Base-by-base conservation (phyloP, 2,888 invertebrate species). In the Antheraea assamensis region DNA sequence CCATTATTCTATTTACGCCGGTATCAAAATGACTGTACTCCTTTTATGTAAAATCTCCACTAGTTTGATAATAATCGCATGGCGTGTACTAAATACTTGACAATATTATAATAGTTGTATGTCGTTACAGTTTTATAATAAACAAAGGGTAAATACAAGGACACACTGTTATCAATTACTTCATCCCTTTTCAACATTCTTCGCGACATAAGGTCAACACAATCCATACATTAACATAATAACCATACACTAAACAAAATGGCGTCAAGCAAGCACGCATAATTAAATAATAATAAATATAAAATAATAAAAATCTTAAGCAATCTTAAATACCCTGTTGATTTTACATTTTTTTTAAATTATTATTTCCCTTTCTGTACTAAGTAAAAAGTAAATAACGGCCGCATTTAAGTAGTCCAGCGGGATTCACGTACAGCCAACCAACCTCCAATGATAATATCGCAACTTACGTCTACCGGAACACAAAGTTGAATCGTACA, bases 321-420 rank as follows among this genome's bases (percentile, higher is more conserved):
- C 92, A 90, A 93, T 93, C 92, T 93, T 94, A 93, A 93, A 94
- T 94, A 94, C 94, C 94, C 94, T 94, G 94, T 94, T 93, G 92
- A 92, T 93, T 93, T 92, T 64, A 64, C 88, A 90, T 90, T 90
- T 90, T 86, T 49, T 90, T 86, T 88, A 86, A 83, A 85, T 87
- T 82, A 84, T 81, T 80, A 83, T 86, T 87, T 87, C 84, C 86
- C 83, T 83, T 84, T 86, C 82, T 85, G 87, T 87, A 83, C 83
- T 85, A 86, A 85, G 80, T 79, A 80, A 80, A 82, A 77, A 79
- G 42, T 13, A 42, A 42, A 42, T 42, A 77, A 74, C 70, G 61
- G 58, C 3, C 61, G 71, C 73, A 49, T 71, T 52, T 58, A 47
- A 73, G 42, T 55, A 58, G 61, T 73, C 70, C 73, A 70, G 70